Evolutionary conservation across 2,113 vertebrate genomes (phyloP), one percentile per base, ranked within the genome.

Genomic region (Rissa tridactyla): DNA sequence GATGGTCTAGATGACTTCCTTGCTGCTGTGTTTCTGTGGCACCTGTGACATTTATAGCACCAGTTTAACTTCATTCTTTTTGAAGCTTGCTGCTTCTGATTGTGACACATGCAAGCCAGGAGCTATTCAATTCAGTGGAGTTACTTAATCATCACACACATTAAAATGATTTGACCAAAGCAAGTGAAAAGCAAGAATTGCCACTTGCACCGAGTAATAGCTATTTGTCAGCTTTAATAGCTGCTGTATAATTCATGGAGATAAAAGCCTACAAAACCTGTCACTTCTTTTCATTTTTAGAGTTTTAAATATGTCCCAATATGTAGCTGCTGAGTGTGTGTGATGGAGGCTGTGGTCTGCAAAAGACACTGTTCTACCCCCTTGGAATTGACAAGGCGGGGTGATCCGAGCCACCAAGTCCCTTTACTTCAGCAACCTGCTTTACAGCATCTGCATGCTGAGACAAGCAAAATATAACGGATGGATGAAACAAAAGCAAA

Each of bases 201-300:
- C 51, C 49, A 30, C 71, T 93, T 86, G 32, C 38, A 52, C 23
- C 0, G 0, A 92, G 57, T 66, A 94, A 88, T 64, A 92, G 82
- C n/a, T 73, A 11, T 92, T 93, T 90, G 90, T 82, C 76, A 92
- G 51, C 86, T 90, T 72, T 93, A 57, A 86, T 54, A 90, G 79
- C 71, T 93, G 30, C 69, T 89, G 32, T 77, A 75, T 92, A 60
- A 92, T 92, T 92, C 52, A 83, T 64, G 54, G 47, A 80, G 75
- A 73, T 62, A 68, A 93, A 90, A 96, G 46, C 34, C 51, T 84
- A 75, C 38, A 38, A 58, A 54, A 79, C 13, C 34, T 27, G 46
- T 55, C 4, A 54, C 51, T 93, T 76, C 10, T 64, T 87, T 94
- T 93, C 44, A 77, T 93, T 96, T 86, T 73, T 15, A 49, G 61